Evolutionary conservation across 2,113 vertebrate genomes (phyloP).

Genomic region (Pteropus alecto): DNA sequence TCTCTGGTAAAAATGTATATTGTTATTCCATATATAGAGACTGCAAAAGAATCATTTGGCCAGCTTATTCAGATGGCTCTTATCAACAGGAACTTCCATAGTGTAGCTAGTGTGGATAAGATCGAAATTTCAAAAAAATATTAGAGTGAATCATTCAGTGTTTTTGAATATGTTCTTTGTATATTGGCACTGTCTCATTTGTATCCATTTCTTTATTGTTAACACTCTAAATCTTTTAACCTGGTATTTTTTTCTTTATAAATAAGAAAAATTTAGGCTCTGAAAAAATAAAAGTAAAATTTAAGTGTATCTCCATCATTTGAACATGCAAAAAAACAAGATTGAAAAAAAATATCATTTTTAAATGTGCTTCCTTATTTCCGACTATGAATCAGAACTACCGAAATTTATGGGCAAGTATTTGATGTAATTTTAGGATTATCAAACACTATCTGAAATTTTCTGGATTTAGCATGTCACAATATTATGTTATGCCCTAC

Average conservation of each 20-base stretch:
- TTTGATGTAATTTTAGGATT: neutral
- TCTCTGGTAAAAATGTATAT: constrained; percentile 15
- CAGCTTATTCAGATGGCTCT: neutral
- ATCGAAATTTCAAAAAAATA: constrained; percentile 2
- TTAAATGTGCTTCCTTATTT: neutral
- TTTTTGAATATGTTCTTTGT: neutral
- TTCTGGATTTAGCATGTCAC: neutral
- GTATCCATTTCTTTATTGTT: neutral
- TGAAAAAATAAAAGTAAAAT: neutral
- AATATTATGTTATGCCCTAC: neutral
- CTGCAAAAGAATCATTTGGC: neutral
- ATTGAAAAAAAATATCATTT: neutral
- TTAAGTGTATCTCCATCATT: neutral
- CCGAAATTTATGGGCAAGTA: neutral
- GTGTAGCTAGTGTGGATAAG: neutral
- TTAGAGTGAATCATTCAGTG: neutral
- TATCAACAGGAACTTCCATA: neutral
- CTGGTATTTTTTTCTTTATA: neutral
- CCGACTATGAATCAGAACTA: neutral
- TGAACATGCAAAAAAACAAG: neutral
- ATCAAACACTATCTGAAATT: neutral
- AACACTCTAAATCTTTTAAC: neutral
- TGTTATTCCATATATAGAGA: neutral
- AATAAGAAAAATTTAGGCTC: neutral
- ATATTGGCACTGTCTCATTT: constrained; percentile 6